phyloP scores from a whole-genome alignment of 2,113 vertebrate species.

The Hepsetus odoe region DNA sequence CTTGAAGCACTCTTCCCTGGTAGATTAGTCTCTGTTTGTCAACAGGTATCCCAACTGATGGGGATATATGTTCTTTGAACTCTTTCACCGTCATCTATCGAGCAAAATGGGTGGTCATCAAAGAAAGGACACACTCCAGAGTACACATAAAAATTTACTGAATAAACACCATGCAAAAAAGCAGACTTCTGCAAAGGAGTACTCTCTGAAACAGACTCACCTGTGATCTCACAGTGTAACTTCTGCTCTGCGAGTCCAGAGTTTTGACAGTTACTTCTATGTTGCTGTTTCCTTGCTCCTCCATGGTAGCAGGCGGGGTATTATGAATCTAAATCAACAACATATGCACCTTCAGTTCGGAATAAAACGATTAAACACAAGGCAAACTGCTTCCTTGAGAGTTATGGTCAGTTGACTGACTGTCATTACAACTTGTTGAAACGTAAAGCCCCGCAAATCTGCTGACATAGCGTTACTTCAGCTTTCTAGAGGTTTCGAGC shows the following conservation, averaged over 20 bases:
- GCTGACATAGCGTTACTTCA: too few species aligned
- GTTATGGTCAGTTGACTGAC: neutral
- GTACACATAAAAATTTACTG: too few species aligned
- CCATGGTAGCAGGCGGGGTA: constrained; percentile 28
- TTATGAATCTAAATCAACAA: neutral
- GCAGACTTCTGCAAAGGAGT: neutral
- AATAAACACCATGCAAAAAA: neutral
- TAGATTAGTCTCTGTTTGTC: constrained; percentile 94
- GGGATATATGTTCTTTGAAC: constrained; percentile 90
- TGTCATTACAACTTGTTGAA: neutral
- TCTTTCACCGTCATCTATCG: constrained; percentile 87
- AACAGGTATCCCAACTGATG: constrained; percentile 86
- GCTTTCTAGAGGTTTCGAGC: neutral
- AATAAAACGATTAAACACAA: neutral
- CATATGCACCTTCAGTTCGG: neutral
- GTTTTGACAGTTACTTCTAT: constrained; percentile 92
- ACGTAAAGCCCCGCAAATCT: neutral
- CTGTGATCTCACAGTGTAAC: constrained; percentile 85
- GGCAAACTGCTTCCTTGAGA: neutral
- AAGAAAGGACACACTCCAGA: too few species aligned
- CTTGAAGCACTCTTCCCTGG: constrained; percentile 90
- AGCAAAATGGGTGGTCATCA: neutral
- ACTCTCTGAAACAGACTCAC: constrained; percentile 64
- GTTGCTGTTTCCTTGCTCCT: constrained; percentile 34
- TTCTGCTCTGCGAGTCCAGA: constrained; percentile 89